Conservation (phyloP, 2,797 vertebrate genomes). For the Chaetophractus vellerosus region DNA sequence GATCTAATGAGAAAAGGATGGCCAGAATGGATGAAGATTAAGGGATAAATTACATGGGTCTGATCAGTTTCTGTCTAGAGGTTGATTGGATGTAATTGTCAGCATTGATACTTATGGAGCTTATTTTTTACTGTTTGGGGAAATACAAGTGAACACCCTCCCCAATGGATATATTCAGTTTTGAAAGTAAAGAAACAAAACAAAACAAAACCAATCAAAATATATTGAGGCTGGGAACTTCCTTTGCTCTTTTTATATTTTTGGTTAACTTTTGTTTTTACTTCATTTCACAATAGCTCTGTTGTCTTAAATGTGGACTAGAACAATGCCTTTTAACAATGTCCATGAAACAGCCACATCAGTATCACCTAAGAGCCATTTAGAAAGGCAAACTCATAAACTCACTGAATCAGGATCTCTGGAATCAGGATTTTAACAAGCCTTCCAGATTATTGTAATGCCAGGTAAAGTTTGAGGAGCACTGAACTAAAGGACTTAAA, state of each 20-base stretch:
- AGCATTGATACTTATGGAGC: background rate
- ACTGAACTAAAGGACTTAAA: background rate
- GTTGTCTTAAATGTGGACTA: background rate
- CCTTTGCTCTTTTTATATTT: background rate
- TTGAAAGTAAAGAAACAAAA: background rate
- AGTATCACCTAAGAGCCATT: background rate
- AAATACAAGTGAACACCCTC: background rate
- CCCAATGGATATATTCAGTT: background rate
- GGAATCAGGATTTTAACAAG: background rate
- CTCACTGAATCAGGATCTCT: background rate
- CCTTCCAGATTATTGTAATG: background rate
- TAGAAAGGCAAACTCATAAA: background rate
- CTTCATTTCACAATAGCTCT: background rate
- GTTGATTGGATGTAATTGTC: background rate
- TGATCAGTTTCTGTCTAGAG: slow-evolving; percentile 16
- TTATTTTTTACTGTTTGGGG: slow-evolving; percentile 15
- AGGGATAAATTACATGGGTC: background rate
- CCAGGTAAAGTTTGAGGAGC: background rate
- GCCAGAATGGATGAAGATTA: slow-evolving; percentile 33
- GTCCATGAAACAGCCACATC: background rate
- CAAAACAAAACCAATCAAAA: background rate
- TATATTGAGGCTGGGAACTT: background rate
- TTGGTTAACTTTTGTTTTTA: slow-evolving; percentile 34
- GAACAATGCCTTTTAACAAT: background rate
- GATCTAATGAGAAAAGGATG: slow-evolving; percentile 68